Evolutionary conservation across 2,888 invertebrate genomes (phyloP), one percentile per base, ranked within the genome.

Genomic region (Amorpha juglandis): DNA sequence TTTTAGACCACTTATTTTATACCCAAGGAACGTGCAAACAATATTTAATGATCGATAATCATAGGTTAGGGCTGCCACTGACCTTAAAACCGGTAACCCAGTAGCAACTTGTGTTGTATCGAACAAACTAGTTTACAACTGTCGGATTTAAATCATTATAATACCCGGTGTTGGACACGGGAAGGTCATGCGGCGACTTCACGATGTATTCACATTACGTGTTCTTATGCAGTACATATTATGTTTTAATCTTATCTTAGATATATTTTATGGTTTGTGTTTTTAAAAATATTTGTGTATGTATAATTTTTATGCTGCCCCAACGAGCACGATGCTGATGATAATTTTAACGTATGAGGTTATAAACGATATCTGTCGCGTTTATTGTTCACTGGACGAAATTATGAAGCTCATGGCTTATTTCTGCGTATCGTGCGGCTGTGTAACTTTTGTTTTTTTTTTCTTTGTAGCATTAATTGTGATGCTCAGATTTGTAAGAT

Each of bases 41-140:
- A 62, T 64, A 62, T 62, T 62, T 62, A 68, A 68, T 63, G 62
- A 19, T 50, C 50, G 33, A 53, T 69, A 67, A 69, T 69, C 67
- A 69, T 63, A 63, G 58, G 67, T 58, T 67, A 64, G 69, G 69
- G 63, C 67, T 62, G 58, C 55, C 63, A 62, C 19, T 67, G 67
- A 67, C 67, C 67, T 67, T 64, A 67, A 63, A 55, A 53, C 21
- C 42, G 63, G 51, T 53, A 64, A 64, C 64, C 38, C 58, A 58
- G 58, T 58, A 58, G 64, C 55, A 35, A 64, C 55, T 64, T 63
- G 63, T 63, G 63, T 50, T 52, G 48, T 63, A 53, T 67, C 55
- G 51, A 38, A 63, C 63, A 63, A 55, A 53, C 42, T 52, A 63
- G 35, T 50, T 66, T 66, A 63, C 52, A 65, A 65, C 55, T 58